Base-by-base conservation (phyloP, 2,113 vertebrate genomes). In the Equus quagga region DNA sequence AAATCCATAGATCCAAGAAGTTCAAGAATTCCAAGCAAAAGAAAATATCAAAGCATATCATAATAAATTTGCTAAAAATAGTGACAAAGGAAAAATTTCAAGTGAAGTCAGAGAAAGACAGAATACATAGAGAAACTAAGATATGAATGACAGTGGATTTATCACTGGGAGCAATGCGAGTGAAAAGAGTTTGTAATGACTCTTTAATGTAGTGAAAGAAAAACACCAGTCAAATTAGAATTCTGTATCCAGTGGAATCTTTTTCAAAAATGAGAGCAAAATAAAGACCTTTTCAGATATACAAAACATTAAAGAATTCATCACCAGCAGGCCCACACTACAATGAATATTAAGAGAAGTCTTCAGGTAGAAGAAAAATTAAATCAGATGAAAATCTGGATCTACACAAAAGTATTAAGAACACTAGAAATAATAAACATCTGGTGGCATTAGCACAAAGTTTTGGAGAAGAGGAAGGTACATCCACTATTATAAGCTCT, bases 161-260 rank as follows among this genome's bases (percentile, higher is more conserved):
- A 62, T 56, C 31, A 64, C 1, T 18, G 31, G 26, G 13, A 36
- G 54, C 8, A 10, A 19, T 76, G 12, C 14, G 67, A 87, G 26
- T 28, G 3, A 31, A 24, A 69, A 31, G 6, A 78, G 5, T 33
- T 3, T 13, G 2, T 23, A 5, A 0, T 2, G 9, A 26, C 2
- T 82, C 10, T 67, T 84, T 31, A 62, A 14, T 44, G 1, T 19
- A 36, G 33, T 51, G 17, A 31, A 6, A 28, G 54, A n/a, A 91
- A 62, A 80, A 36, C 8, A 12, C 1, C 14, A 33, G n/a, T 8
- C 56, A 73, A 17, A 31, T 19, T 19, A 49, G 36, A 80, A 21
- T 69, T 21, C 41, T 62, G 5, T 28, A 23, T 46, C 14, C 36
- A 31, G 24, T 8, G 60, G 82, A 12, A 82, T 60, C 46, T 82